Evolutionary conservation across 2,888 invertebrate genomes (phyloP), one percentile per base, ranked within the genome.

Genomic region (Ramazzottius varieornatus): DNA sequence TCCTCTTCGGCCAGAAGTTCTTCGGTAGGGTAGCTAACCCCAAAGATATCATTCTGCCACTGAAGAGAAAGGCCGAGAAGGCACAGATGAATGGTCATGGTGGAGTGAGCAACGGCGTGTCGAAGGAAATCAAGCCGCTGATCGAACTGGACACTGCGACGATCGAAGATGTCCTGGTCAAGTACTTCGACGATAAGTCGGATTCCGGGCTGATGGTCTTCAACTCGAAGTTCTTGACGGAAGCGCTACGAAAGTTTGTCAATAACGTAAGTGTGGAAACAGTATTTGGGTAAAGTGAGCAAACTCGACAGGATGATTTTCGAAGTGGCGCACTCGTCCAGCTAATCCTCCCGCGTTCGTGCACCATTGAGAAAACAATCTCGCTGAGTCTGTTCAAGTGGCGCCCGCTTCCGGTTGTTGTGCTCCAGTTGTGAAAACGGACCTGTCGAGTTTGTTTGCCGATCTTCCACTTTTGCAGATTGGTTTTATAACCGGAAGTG

Each of bases 21-120:
- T 80, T 81, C 64, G 83, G 83, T 8, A 78, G 79, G 67, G 83
- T 92, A 0, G 92, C 91, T 0, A 94, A 96, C 77, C 84, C 87
- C 1, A 82, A 82, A 68, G 89, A 90, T 70, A 81, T 91, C 70
- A 76, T 94, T 16, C 74, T 83, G 20, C 40, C 40, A 40, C 13
- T 40, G 40, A 40, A 40, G 40, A 13, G 13, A 8, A 40, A 40
- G 40, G n/a, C n/a, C n/a, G 40, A 40, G 20, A 40, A 40, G 20
- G 40, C 20, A 20, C 40, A 8, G 8, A 20, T 20, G 40, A 40
- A 40, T 8, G 40, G 20, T 40, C 8, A 40, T 8, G n/a, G n/a
- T n/a, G n/a, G n/a, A n/a, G n/a, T n/a, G n/a, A n/a, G n/a, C n/a
- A 40, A 40, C 20, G 13, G 8, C 13, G 40, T 8, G 8, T 13